A percentile compares a stretch with the other conserved stretches of the same genome.
Evolutionary conservation across 2,797 vertebrate genomes (phyloP).

Genomic region (Aratinga solstitialis): DNA sequence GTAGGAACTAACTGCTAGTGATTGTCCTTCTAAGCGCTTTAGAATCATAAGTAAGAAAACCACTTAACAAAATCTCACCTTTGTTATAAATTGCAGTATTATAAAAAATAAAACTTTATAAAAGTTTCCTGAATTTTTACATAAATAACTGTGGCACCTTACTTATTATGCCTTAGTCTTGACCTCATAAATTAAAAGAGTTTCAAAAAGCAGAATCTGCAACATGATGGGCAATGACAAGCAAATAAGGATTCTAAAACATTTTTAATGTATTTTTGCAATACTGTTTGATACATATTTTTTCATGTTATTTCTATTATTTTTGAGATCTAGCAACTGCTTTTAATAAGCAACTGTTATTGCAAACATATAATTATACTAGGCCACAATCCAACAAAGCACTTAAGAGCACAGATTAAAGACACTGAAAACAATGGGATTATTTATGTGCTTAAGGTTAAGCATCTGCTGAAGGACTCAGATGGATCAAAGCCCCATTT

Average conservation of each 20-base stretch:
- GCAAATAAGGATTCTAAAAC: neutral
- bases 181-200: neutral
- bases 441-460: constrained; percentile 68
- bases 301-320: constrained; percentile 50
- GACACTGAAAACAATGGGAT: constrained; percentile 70
- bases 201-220: neutral
- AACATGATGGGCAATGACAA: neutral
- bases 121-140: neutral
- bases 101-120: neutral
- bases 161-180: neutral
- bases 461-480: constrained; percentile 65
- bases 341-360: constrained; percentile 68
- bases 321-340: constrained; percentile 65
- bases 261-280: neutral
- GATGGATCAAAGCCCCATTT: constrained; percentile 61
- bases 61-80: neutral
- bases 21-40: neutral
- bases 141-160: neutral
- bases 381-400: constrained; percentile 71
- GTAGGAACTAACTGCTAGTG: neutral
- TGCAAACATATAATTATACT: constrained; percentile 69
- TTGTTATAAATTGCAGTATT: neutral
- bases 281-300: constrained; percentile 12
- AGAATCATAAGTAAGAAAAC: neutral
- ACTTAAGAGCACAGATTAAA: constrained; percentile 69